Evolutionary conservation across 2,797 vertebrate species (phyloP).

Genomic region (Dromococcyx pavoninus): DNA sequence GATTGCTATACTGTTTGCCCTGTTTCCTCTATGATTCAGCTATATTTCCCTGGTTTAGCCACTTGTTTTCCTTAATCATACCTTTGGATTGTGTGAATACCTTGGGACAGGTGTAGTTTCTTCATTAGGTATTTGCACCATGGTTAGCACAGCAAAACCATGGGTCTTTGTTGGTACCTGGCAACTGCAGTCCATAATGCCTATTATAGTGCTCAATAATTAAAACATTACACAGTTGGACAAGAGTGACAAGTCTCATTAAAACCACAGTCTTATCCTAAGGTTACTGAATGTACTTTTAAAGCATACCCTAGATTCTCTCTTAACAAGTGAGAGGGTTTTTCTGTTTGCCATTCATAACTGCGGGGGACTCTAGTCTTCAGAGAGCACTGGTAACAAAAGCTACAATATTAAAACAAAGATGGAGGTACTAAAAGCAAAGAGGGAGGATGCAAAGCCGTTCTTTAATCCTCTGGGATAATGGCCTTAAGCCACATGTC

Average conservation of each 20-base stretch:
- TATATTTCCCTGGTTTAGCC: background rate
- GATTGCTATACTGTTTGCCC: background rate
- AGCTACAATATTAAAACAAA: slow-evolving; percentile 49
- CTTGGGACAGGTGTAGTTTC: background rate
- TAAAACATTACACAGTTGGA: background rate
- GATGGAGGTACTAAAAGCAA: slow-evolving; percentile 13
- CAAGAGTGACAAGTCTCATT: background rate
- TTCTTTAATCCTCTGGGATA: slow-evolving; percentile 45
- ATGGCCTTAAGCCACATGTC: slow-evolving; percentile 28
- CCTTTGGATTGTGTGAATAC: background rate
- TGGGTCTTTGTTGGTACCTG: background rate
- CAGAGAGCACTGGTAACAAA: slow-evolving; percentile 13
- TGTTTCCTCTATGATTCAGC: background rate
- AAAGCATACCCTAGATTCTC: background rate
- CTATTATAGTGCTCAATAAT: background rate
- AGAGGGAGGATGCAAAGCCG: background rate
- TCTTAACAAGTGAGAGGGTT: slow-evolving; percentile 31
- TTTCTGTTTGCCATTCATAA: slow-evolving; percentile 54
- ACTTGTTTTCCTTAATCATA: background rate
- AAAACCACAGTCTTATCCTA: background rate
- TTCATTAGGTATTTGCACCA: background rate
- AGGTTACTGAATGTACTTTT: slow-evolving; percentile 27
- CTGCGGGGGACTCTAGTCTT: background rate
- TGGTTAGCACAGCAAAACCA: background rate
- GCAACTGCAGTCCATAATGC: background rate